phyloP scores from a whole-genome alignment of 2,888 invertebrate species.

The Calliphora vomitoria region DNA sequence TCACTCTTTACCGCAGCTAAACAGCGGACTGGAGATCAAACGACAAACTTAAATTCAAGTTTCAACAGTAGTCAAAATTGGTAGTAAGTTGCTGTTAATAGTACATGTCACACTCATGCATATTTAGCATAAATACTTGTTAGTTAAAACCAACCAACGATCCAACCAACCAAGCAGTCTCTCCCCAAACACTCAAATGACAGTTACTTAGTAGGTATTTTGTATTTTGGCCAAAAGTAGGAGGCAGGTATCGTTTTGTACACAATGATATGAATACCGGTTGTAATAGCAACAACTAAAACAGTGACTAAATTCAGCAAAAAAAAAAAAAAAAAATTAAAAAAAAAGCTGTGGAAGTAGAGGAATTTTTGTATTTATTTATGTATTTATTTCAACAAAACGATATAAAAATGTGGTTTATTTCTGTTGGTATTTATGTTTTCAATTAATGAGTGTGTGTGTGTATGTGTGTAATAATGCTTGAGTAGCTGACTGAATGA shows the following conservation, averaged over 20 bases:
- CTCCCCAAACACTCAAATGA: not conserved
- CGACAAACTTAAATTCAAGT: constrained; percentile 30
- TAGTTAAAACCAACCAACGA: constrained; percentile 12
- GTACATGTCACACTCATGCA: constrained; percentile 50
- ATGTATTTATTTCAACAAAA: constrained; percentile 25
- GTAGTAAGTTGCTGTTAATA: constrained; percentile 42
- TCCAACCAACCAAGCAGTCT: not conserved
- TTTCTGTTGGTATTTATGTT: constrained; percentile 44
- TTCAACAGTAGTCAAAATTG: constrained; percentile 51
- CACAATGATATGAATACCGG: constrained; percentile 28
- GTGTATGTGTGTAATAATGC: constrained; percentile 11
- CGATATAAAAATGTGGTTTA: constrained; percentile 39
- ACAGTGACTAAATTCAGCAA: too few species aligned
- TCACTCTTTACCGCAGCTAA: not conserved
- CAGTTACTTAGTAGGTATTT: not conserved
- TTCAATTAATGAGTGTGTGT: constrained; percentile 27
- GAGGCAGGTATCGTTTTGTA: constrained; percentile 32
- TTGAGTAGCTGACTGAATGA: constrained; percentile 37
- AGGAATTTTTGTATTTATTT: constrained; percentile 42
- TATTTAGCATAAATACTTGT: constrained; percentile 64
- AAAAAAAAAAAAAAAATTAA: not conserved
- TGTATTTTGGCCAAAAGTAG: constrained; percentile 16
- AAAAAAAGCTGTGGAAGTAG: not conserved
- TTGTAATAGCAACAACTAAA: constrained; percentile 13
- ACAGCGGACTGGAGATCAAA: not conserved